Evolutionary conservation across 2,888 invertebrate genomes (phyloP).

Genomic region (Masnerella sp.): DNA sequence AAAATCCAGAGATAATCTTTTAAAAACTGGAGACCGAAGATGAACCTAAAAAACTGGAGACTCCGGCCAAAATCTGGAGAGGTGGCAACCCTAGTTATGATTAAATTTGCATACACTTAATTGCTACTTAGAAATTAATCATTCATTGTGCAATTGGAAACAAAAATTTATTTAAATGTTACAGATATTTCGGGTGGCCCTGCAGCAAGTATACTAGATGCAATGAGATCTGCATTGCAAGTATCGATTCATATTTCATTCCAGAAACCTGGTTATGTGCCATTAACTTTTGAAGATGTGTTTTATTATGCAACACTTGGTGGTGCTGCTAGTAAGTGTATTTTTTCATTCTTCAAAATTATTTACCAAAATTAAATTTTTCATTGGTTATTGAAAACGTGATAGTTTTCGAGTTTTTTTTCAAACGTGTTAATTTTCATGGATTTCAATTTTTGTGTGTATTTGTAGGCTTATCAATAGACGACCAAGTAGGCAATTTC

Average conservation of each 20-base stretch:
- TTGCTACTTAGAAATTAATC: too few species aligned
- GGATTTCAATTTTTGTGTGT: slow-evolving; percentile 64
- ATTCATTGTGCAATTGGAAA: too few species aligned
- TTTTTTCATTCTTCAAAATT: neutral
- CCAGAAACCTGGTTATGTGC: slow-evolving; percentile 77
- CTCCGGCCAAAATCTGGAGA: too few species aligned
- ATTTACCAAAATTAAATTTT: slow-evolving; percentile 2
- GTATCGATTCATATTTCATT: slow-evolving; percentile 85
- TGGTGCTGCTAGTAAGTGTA: slow-evolving; percentile 81
- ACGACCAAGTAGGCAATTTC: slow-evolving; percentile 88
- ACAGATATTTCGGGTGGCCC: slow-evolving; percentile 92
- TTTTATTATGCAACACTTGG: slow-evolving; percentile 92
- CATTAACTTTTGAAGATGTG: slow-evolving; percentile 86
- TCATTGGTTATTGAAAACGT: slow-evolving; percentile 17
- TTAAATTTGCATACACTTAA: too few species aligned
- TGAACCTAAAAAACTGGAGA: too few species aligned
- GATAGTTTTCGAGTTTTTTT: neutral
- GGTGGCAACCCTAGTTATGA: too few species aligned
- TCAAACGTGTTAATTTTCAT: neutral
- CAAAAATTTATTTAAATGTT: slow-evolving; percentile 23
- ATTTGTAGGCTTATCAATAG: slow-evolving; percentile 83
- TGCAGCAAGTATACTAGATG: slow-evolving; percentile 86
- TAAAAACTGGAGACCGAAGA: too few species aligned
- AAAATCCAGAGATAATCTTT: too few species aligned
- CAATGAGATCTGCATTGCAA: slow-evolving; percentile 85